These are phyloP conservation scores for Chrysoperla carnea DNA, from an alignment of 1,140 invertebrate species.

Conservation along the genomic window DNA sequence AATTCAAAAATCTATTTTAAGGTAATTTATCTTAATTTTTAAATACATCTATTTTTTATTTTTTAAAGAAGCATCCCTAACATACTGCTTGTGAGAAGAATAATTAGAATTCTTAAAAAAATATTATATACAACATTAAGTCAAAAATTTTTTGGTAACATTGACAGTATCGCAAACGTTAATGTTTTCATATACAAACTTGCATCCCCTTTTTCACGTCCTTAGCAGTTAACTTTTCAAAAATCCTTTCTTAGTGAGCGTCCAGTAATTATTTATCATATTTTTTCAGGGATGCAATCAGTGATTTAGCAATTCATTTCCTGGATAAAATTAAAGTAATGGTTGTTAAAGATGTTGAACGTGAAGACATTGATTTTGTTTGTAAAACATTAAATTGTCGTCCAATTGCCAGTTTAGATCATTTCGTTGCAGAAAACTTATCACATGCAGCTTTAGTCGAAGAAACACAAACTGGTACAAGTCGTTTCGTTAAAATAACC, in stretches of 20 bases:
- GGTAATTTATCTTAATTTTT: constrained; percentile 29
- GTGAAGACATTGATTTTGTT: constrained; percentile 95
- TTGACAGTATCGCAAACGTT: too few species aligned
- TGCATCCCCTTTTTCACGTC: too few species aligned
- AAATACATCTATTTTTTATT: not conserved
- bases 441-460: constrained; percentile 88
- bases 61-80: not conserved
- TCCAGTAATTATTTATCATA: too few species aligned
- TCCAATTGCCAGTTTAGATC: constrained; percentile 96
- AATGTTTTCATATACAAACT: too few species aligned
- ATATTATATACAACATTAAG: constrained; percentile 1
- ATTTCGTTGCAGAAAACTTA: constrained; percentile 85
- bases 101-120: too few species aligned
- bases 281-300: constrained; percentile 69
- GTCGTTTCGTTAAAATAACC: constrained; percentile 82
- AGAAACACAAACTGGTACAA: constrained; percentile 76
- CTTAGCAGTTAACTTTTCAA: too few species aligned
- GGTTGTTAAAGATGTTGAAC: constrained; percentile 95
- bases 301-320: constrained; percentile 94
- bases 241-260: too few species aligned
- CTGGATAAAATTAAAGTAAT: constrained; percentile 98
- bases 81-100: too few species aligned
- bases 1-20: constrained; percentile 96
- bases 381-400: constrained; percentile 89
- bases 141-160: not conserved